These are phyloP conservation scores for Meda fulgida DNA, from an alignment of 2,797 vertebrate species.

Conservation along the genomic window DNA sequence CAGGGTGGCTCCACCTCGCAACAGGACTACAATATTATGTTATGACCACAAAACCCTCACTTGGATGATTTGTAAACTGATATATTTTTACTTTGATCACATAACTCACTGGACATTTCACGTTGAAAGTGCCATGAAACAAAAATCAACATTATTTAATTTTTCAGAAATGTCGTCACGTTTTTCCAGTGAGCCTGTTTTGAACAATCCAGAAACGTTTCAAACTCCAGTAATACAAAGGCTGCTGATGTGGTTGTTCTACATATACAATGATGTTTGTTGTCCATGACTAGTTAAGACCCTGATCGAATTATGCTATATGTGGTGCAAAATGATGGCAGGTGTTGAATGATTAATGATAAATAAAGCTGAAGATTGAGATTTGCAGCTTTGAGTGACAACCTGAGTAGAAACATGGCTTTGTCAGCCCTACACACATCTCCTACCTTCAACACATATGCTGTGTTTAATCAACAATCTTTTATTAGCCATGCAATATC, in stretches of 20 bases:
- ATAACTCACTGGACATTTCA: neutral
- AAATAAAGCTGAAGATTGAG: neutral
- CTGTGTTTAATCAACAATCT: conserved; percentile 50
- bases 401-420: neutral
- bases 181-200: neutral
- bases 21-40: neutral
- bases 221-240: neutral
- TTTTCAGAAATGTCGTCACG: neutral
- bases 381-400: conserved; percentile 28
- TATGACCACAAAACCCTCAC: neutral
- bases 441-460: conserved; percentile 38
- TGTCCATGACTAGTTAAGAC: neutral
- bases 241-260: neutral
- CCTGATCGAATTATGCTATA: neutral
- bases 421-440: neutral
- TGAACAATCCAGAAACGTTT: neutral
- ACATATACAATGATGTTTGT: neutral
- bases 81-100: neutral
- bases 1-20: neutral
- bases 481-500: conserved; percentile 37
- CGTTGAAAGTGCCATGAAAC: neutral
- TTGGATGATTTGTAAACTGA: neutral
- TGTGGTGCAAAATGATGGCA: neutral
- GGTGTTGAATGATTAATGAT: neutral
- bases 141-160: neutral